Evolutionary conservation across 2,113 vertebrate genomes (phyloP).

Genomic region (Indicator maculatus): DNA sequence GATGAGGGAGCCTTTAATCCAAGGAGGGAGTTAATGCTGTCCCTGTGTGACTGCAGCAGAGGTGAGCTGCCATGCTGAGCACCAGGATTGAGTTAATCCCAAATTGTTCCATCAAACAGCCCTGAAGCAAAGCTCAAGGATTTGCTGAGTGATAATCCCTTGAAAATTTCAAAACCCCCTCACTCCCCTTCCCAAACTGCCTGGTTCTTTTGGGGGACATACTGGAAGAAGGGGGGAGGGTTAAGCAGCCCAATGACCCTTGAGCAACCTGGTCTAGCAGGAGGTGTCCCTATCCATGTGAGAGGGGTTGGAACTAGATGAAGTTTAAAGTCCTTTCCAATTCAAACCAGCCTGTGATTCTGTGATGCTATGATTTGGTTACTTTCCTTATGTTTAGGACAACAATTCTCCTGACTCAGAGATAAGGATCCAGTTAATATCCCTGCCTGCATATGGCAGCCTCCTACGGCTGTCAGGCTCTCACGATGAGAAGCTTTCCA

Average conservation of each 20-base stretch:
- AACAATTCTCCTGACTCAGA: constrained; percentile 83
- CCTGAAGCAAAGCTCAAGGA: background rate
- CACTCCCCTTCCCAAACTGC: background rate
- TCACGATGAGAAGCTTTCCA: constrained; percentile 77
- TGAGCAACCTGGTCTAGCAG: no score
- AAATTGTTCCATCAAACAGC: background rate
- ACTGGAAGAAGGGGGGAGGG: background rate
- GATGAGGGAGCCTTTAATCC: constrained; percentile 15
- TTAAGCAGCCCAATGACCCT: background rate
- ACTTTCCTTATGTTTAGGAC: constrained; percentile 77
- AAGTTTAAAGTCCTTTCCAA: no score
- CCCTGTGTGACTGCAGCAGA: background rate
- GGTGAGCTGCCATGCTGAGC: background rate
- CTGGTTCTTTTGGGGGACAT: background rate
- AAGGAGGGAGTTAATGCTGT: background rate
- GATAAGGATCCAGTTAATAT: constrained; percentile 88
- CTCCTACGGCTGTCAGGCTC: constrained; percentile 75
- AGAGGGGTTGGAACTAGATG: no score
- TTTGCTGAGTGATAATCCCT: constrained; percentile 21
- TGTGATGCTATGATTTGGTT: background rate
- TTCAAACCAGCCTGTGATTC: no score
- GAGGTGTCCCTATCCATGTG: no score
- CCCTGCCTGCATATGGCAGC: constrained; percentile 88
- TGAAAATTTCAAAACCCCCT: background rate
- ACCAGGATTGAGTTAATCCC: constrained; percentile 48